Evolutionary conservation across 92 coral and sea anemone genomes (phyloP), one percentile per base, ranked within the genome.

Genomic region (Phymanthus crucifer): DNA sequence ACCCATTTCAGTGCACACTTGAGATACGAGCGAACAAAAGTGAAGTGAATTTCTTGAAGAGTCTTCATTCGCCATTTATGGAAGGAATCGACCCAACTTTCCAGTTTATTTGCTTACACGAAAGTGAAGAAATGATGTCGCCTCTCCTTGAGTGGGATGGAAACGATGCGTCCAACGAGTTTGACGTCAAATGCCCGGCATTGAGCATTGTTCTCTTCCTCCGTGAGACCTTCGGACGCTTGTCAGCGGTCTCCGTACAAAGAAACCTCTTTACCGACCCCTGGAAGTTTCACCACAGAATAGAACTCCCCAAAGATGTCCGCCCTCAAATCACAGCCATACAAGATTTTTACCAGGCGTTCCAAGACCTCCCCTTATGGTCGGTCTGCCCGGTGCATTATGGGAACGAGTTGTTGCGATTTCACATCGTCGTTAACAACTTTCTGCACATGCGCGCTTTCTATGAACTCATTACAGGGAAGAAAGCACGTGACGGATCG

Each of bases 391-490:
- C 96, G 26, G 99, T 96, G 83, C 99, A 96, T 76, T 93, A 81
- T 76, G 99, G 99, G 70, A 96, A 96, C 66, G 99, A 93, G 80
- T 94, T 90, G 66, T 80, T 96, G 65, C 79, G 99, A 10, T 96
- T 93, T 70, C 98, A 96, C 61, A 81, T 96, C 32, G 82, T 93
- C 35, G 95, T 87, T 33, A 89, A 85, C 34, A 82, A 93, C 80
- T 89, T 96, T 24, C 21, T 73, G 31, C 84, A 78, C 61, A 96
- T 96, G 99, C 92, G 76, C 17, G 43, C 71, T 12, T 96, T 93
- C 77, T 96, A 93, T 64, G 99, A 96, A 78, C 47, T 64, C 19
- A 31, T 96, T 50, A 85, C 98, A 0, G 94, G 88, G 17, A 61
- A 75, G 56, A 89, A 83, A 71, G 88, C 96, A 2, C 83, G 40